Base-by-base conservation (phyloP, 2,888 invertebrate genomes). In the Cosmopolites sordidus region DNA sequence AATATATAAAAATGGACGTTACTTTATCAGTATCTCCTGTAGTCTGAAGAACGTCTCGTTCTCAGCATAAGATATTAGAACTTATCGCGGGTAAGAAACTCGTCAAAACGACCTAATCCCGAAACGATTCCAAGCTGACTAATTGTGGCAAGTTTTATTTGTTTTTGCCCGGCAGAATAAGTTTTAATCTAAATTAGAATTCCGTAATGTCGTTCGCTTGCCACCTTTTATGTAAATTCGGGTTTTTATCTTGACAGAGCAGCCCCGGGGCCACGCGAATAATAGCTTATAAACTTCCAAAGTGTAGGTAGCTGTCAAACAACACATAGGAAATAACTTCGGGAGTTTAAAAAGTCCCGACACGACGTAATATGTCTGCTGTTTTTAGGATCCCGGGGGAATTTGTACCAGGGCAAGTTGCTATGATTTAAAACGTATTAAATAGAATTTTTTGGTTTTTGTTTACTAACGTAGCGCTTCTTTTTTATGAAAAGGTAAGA, bases 171-270 rank as follows among this genome's bases (percentile, higher is more conserved):
- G 3, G 33, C 51, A 33, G 45, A 45, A 12, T 45, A 39, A 51
- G 39, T 51, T 40, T 45, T 51, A 45, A 51, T 51, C 51, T 51
- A 44, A 45, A 51, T 51, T 38, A 45, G 51, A 51, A 45, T 45
- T 51, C 44, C 22, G 41, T 16, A 16, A 40, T 41, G 44, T 22
- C 51, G 22, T 41, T n/a, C 15, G 14, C 12, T 8, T 33, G 45
- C 22, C 14, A 27, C 52, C 52, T 53, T 53, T 53, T 53, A 48
- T 48, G 52, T 53, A 53, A 53, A 53, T 53, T 47, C 16, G 9
- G 48, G 48, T 48, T 53, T 48, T 53, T 53, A 53, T 53, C 52
- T 53, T 53, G 52, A 53, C 52, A 53, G 48, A 43, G 43, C 52
- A 53, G 52, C 52, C 44, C 29, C 18, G 14, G 22, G 22, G 52